A percentile compares a stretch with the other conserved stretches of the same genome.
These are phyloP conservation scores for Melipona beecheii DNA, from an alignment of 2,888 invertebrate genomes.

Conservation along the genomic window DNA sequence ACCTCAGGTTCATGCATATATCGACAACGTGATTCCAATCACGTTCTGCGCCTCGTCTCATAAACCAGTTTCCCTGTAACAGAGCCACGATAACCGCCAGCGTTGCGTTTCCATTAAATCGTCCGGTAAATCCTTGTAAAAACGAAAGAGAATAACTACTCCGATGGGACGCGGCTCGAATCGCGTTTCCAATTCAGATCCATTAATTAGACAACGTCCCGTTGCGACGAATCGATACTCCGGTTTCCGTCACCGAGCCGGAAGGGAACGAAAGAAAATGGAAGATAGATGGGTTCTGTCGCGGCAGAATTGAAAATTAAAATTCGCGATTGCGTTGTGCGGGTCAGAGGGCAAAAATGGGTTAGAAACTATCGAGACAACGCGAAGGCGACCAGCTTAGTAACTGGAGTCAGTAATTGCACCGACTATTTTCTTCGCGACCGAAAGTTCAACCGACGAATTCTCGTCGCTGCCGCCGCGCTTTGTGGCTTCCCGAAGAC, in stretches of 20 bases:
- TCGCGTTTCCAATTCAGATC: constrained; percentile 13
- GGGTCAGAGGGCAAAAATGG: constrained; percentile 22
- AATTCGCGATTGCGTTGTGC: constrained; percentile 72
- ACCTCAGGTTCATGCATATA: not conserved
- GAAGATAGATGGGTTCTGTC: not conserved
- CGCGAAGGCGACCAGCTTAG: constrained; percentile 10
- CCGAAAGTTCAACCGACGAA: not conserved
- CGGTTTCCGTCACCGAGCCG: not conserved
- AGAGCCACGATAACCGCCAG: not conserved
- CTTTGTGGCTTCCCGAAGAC: constrained; percentile 17
- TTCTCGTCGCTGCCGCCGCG: not conserved
- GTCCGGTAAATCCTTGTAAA: not conserved
- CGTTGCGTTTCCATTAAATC: constrained; percentile 2
- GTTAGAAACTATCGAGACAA: constrained; percentile 65
- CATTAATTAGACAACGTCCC: constrained; percentile 30
- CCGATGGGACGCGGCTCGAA: not conserved
- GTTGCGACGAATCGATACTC: constrained; percentile 21
- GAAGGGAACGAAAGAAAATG: not conserved
- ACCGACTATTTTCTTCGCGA: constrained; percentile 44
- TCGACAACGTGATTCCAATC: not conserved
- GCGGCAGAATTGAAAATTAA: constrained; percentile 73
- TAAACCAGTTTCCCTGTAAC: not conserved
- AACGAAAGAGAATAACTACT: constrained; percentile 20
- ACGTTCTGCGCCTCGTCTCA: not conserved
- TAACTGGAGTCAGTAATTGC: constrained; percentile 48